Conservation (phyloP, 2,113 vertebrate species). For the Leucosticte australis region DNA sequence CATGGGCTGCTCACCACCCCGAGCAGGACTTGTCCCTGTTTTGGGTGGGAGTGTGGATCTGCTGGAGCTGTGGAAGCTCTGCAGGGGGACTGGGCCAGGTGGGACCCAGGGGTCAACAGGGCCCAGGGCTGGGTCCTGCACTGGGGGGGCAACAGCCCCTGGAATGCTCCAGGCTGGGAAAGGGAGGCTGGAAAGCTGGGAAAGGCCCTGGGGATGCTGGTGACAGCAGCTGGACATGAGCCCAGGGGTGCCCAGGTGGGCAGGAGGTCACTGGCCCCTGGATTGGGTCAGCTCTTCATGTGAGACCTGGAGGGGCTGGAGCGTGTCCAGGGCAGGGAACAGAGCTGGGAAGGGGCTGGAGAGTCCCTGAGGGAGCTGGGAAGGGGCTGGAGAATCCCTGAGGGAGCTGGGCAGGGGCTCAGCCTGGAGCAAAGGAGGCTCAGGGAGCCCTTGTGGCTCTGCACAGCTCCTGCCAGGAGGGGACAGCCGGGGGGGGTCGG, state of each 20-base stretch:
- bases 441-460: too few relatives aligned
- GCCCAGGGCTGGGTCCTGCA: neutral
- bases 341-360: neutral
- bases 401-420: neutral
- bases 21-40: accelerated
- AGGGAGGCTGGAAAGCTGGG: neutral
- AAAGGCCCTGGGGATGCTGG: neutral
- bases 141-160: neutral
- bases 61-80: neutral
- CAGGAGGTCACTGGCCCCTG: accelerated
- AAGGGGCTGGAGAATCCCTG: neutral
- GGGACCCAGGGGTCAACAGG: neutral
- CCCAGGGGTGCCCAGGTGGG: neutral
- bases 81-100: neutral
- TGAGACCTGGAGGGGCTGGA: neutral
- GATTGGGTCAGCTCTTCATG: neutral
- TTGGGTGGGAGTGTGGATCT: neutral
- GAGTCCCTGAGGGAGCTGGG: neutral
- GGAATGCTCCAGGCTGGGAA: neutral
- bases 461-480: too few relatives aligned
- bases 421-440: neutral
- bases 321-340: accelerated
- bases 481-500: too few relatives aligned
- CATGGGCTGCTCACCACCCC: accelerated
- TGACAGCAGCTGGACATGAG: neutral